Conservation (phyloP, 2,888 invertebrate species). For the Poecilus cupreus region DNA sequence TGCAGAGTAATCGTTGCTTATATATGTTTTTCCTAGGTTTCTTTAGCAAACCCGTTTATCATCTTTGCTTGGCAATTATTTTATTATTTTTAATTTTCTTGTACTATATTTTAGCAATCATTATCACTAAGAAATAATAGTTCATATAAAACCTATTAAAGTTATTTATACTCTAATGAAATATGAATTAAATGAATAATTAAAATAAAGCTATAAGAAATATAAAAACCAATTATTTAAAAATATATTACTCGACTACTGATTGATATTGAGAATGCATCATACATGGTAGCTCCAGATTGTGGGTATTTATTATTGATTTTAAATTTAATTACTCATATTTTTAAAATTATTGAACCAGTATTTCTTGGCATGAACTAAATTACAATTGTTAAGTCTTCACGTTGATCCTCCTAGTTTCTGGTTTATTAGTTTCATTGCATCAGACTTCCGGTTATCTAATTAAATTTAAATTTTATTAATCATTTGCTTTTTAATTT, state of each 20-base stretch:
- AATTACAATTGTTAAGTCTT: too few relatives aligned
- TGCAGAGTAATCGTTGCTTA: slow-evolving; percentile 21
- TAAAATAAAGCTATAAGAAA: background rate
- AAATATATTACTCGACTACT: too few relatives aligned
- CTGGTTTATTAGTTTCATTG: background rate
- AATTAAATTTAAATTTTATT: slow-evolving; percentile 28
- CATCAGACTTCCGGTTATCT: background rate
- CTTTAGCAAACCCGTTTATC: slow-evolving; percentile 13
- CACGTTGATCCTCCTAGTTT: too few relatives aligned
- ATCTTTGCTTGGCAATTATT: background rate
- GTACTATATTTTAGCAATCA: background rate
- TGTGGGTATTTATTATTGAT: too few relatives aligned
- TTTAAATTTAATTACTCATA: too few relatives aligned
- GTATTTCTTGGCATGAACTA: too few relatives aligned
- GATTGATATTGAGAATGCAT: too few relatives aligned
- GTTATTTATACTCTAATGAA: slow-evolving; percentile 6
- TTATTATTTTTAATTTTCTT: slow-evolving; percentile 11
- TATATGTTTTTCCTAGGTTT: slow-evolving; percentile 12
- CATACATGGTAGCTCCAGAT: too few relatives aligned
- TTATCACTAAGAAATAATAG: slow-evolving; percentile 7
- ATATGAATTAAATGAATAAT: slow-evolving; percentile 19
- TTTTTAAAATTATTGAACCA: too few relatives aligned
- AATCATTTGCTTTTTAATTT: slow-evolving; percentile 3
- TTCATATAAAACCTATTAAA: background rate
- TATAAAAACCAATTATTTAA: background rate